Conservation (phyloP, 2,113 vertebrate genomes). For the Pluvialis apricaria region DNA sequence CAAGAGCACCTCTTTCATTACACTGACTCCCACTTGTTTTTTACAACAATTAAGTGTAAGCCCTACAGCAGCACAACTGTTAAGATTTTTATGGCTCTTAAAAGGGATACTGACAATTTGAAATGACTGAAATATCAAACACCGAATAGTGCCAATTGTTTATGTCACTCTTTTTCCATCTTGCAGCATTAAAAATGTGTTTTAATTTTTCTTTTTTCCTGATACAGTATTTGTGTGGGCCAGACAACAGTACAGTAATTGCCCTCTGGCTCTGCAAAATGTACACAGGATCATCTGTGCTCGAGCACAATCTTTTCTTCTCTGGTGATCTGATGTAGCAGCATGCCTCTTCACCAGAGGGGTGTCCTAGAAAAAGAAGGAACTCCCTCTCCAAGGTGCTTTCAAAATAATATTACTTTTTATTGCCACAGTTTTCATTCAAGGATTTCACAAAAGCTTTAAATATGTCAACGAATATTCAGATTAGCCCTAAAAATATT, state of each 20-base stretch:
- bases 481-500: constrained; percentile 6
- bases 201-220: background rate
- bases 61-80: constrained; percentile 29
- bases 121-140: background rate
- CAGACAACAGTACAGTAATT: background rate
- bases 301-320: background rate
- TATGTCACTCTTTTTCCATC: background rate
- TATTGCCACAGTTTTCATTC: constrained; percentile 15
- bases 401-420: constrained; percentile 38
- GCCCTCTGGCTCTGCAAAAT: constrained; percentile 1
- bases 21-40: constrained; percentile 47
- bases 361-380: constrained; percentile 63
- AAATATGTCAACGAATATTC: background rate
- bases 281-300: background rate
- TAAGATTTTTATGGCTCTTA: constrained; percentile 43
- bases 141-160: background rate
- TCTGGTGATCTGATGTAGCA: constrained; percentile 57
- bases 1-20: constrained; percentile 34
- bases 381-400: constrained; percentile 48
- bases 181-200: background rate
- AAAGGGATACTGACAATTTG: constrained; percentile 14
- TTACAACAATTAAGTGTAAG: constrained; percentile 37
- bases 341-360: constrained; percentile 56
- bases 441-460: constrained; percentile 23
- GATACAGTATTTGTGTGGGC: background rate